A percentile compares a stretch with the other conserved stretches of the same genome.
These are phyloP conservation scores for Atrichornis clamosus DNA, from an alignment of 2,113 vertebrate genomes.

Conservation along the genomic window DNA sequence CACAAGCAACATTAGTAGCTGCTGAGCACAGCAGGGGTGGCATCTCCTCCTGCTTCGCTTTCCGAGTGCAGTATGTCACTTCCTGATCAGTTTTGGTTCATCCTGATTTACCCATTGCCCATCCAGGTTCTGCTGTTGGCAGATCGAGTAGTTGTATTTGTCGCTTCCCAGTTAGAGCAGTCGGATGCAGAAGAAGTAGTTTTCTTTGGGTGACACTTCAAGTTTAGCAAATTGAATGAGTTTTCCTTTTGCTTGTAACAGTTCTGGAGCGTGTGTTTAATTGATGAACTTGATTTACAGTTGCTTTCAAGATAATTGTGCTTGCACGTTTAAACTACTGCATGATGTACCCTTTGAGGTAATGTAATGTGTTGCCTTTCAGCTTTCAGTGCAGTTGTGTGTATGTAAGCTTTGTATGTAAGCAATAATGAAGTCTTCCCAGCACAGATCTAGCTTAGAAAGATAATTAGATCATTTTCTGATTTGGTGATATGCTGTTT, in stretches of 20 bases:
- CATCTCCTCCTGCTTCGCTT: neutral
- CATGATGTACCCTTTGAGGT: neutral
- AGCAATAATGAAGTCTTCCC: neutral
- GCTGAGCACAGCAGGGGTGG: neutral
- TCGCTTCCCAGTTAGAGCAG: neutral
- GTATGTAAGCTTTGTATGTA: neutral
- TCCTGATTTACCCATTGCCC: neutral
- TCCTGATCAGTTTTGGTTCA: neutral
- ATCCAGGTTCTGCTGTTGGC: neutral
- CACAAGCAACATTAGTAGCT: neutral
- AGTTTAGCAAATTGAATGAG: neutral
- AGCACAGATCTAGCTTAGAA: neutral
- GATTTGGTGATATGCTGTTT: neutral
- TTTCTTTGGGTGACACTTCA: neutral
- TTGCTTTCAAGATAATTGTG: neutral
- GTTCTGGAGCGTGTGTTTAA: neutral
- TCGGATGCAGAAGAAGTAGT: neutral
- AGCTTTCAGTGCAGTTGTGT: neutral
- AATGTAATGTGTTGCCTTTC: neutral
- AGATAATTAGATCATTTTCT: neutral
- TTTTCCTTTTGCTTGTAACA: neutral
- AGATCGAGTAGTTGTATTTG: neutral
- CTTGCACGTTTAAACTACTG: neutral
- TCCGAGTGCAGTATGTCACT: neutral
- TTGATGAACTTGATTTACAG: neutral